Base-by-base conservation (phyloP, 2,797 vertebrate genomes). In the Heliangelus exortis region DNA sequence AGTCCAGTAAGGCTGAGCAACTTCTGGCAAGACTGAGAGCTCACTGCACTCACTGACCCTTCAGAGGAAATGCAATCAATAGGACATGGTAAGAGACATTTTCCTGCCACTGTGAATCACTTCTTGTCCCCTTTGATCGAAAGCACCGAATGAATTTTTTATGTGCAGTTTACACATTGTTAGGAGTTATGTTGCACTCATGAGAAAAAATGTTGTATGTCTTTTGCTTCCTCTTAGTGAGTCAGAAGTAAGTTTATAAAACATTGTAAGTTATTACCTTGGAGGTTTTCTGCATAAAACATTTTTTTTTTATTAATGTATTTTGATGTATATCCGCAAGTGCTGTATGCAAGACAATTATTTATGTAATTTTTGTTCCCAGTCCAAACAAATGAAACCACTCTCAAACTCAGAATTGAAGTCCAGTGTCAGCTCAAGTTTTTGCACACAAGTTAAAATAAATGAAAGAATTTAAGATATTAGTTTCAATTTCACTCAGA, bases 111-210 rank as follows among this genome's bases (percentile, higher is more conserved):
- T 65, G 47, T 53, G 54, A 96, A 69, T 72, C 33, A 62, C 62
- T 88, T 93, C 79, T 71, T 65, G 55, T 86, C 73, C 84, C 95
- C 66, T 78, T 68, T 61, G 79, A 85, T 88, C 55, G 29, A 65
- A 94, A 53, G 43, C 34, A 25, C 25, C 12, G 57, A 75, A 91
- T 76, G n/a, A 74, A 86, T 89, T 88, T 76, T 95, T 91, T 51
- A 62, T 57, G 33, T 18, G 16, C 43, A 28, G 19, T 55, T 84
- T 93, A 76, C 75, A 75, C 45, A 26, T 71, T 91, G 57, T 57
- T 21, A 54, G 50, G 47, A 55, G 33, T 55, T 54, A 29, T 54
- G 50, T 25, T 5, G 6, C 66, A 17, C 50, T 83, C 50, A 43
- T 31, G 51, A 77, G 36, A 45, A 77, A 77, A 61, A 34, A 65